Base-by-base conservation (phyloP, 1,140 invertebrate genomes). In the Conus ventricosus region DNA sequence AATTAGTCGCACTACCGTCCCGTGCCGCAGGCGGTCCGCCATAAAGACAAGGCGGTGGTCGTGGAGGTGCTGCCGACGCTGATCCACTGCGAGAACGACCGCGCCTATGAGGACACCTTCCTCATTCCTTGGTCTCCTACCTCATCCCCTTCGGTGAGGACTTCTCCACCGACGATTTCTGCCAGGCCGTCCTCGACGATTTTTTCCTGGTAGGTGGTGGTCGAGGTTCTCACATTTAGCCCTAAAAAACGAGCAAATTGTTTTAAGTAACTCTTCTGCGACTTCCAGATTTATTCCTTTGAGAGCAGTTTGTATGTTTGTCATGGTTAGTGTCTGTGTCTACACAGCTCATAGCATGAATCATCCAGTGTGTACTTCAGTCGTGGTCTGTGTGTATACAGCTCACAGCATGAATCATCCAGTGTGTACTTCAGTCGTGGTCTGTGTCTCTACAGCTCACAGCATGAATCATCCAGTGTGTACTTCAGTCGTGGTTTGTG, bases 61-160 rank as follows among this genome's bases (percentile, higher is more conserved):
- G 97, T 98, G 94, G 95, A 98, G 93, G 97, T 99, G 57, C 95
- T 99, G 23, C 98, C 98, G 17, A 97, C 97, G 85, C 95, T 99
- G 39, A 97, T 98, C 10, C 98, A 97, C 92, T 99, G 98, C 95
- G 98, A 98, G 94, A 97, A 97, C 92, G 98, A 99, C 92, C 96
- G 98, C 88, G 97, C 98, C 8, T 99, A 98, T 95, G 98, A 99
- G 95, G 98, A 99, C 96, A 98, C 98, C 55, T 99, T 99, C 94
- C 95, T 99, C 98, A 99, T 96, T 97, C 97, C 53, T 95, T 99
- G 87, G 90, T 99, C n/a, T 97, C 97, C 3, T 94, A 98, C 71
- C 96, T 99, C 0, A 97, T 99, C 91, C 97, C 97, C 83, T 97
- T 99, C 96, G 96, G 97, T 4, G 98, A 99, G 91, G 98, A 99